These are phyloP conservation scores for Orestias chungarensis DNA, from an alignment of 2,797 vertebrate species.

Conservation along the genomic window DNA sequence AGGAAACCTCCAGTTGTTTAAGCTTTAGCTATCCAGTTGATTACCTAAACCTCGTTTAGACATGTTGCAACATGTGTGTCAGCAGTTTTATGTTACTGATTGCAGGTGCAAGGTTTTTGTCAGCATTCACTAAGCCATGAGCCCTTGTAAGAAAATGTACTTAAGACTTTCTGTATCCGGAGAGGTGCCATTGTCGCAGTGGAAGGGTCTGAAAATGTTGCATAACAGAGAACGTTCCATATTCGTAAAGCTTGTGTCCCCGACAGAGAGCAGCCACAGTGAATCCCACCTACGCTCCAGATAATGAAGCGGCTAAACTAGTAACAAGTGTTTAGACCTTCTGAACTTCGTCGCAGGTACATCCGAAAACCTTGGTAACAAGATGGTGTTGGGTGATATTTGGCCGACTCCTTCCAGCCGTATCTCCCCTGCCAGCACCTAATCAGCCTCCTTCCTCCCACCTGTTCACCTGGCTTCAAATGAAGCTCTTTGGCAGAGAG, in stretches of 20 bases:
- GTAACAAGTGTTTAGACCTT: not conserved
- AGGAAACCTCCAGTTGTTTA: not conserved
- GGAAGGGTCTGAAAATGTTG: not conserved
- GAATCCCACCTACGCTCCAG: not conserved
- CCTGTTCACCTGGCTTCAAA: too few relatives aligned
- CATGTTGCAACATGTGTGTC: conserved; percentile 8
- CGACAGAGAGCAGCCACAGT: not conserved
- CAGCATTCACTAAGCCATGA: not conserved
- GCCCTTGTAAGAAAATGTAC: not conserved
- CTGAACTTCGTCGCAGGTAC: not conserved
- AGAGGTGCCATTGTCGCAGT: not conserved
- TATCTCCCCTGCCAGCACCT: too few relatives aligned
- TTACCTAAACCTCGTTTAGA: conserved; percentile 5
- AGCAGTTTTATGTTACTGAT: conserved; percentile 15
- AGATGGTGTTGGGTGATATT: too few relatives aligned
- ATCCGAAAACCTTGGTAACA: not conserved
- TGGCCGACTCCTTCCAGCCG: too few relatives aligned
- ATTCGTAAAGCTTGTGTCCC: not conserved
- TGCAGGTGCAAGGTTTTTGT: conserved; percentile 4
- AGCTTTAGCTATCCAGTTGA: conserved; percentile 18
- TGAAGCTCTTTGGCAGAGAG: too few relatives aligned
- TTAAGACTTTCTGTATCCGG: not conserved
- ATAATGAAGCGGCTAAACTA: not conserved
- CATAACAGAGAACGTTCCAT: not conserved
- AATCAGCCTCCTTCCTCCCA: too few relatives aligned